These are phyloP conservation scores for Eumacrocentrus americanus DNA, from an alignment of 2,888 invertebrate species.

Conservation along the genomic window DNA sequence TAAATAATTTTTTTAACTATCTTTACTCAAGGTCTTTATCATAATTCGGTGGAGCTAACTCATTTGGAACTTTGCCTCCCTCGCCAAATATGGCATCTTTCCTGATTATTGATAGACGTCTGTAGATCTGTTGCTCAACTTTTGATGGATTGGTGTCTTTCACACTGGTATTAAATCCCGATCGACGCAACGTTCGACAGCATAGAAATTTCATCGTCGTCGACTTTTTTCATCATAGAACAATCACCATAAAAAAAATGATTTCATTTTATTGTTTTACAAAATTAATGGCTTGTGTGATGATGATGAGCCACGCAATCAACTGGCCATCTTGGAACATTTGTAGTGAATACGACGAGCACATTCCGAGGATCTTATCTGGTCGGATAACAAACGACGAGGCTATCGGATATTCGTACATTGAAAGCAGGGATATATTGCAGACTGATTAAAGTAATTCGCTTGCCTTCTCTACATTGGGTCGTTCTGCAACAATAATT, in stretches of 20 bases:
- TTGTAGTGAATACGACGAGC: neutral
- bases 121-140: conserved; percentile 38
- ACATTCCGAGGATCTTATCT: conserved; percentile 9
- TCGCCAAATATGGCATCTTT: conserved; percentile 45
- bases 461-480: neutral
- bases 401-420: neutral
- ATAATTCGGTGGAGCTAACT: conserved; percentile 11
- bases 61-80: conserved; percentile 28
- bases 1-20: neutral
- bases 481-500: neutral
- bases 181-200: conserved; percentile 22
- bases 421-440: neutral
- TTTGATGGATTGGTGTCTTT: neutral
- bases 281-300: neutral
- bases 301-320: neutral
- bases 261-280: neutral
- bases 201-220: conserved; percentile 33
- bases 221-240: conserved; percentile 2
- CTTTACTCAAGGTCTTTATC: conserved; percentile 41
- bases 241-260: conserved; percentile 5
- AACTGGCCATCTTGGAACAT: neutral
- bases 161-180: conserved; percentile 19
- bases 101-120: conserved; percentile 36
- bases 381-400: neutral
- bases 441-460: neutral